phyloP scores from a whole-genome alignment of 2,888 invertebrate genomes.

The Gymnosoma rotundatum region DNA sequence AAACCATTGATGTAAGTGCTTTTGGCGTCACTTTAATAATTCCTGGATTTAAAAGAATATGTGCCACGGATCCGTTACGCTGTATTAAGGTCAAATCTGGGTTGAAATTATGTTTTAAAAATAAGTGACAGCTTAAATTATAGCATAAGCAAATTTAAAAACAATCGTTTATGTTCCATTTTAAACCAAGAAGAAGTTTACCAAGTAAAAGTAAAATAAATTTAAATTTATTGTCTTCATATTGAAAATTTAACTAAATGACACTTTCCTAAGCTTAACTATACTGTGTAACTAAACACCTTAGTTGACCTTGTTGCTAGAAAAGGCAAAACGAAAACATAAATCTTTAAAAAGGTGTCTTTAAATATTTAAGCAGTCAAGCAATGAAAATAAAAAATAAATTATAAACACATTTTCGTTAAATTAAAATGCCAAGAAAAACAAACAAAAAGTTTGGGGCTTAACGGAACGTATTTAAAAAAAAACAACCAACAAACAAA shows the following conservation, averaged over 20 bases:
- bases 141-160: neutral
- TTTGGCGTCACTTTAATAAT: no score
- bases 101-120: no score
- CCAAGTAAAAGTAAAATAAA: neutral
- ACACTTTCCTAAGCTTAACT: neutral
- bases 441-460: constrained; percentile 13
- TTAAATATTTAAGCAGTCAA: constrained; percentile 42
- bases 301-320: neutral
- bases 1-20: no score
- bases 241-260: neutral
- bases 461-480: constrained; percentile 1
- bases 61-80: no score
- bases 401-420: constrained; percentile 14
- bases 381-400: constrained; percentile 29
- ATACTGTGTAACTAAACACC: neutral
- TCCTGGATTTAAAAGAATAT: no score
- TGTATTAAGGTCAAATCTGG: no score
- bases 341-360: constrained; percentile 55
- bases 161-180: neutral
- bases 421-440: constrained; percentile 17
- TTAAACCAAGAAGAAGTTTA: neutral
- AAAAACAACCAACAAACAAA: no score
- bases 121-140: no score
- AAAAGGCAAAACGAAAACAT: constrained; percentile 13
- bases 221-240: neutral